phyloP scores from a whole-genome alignment of 2,113 vertebrate genomes.

The Corythornis vintsioides region DNA sequence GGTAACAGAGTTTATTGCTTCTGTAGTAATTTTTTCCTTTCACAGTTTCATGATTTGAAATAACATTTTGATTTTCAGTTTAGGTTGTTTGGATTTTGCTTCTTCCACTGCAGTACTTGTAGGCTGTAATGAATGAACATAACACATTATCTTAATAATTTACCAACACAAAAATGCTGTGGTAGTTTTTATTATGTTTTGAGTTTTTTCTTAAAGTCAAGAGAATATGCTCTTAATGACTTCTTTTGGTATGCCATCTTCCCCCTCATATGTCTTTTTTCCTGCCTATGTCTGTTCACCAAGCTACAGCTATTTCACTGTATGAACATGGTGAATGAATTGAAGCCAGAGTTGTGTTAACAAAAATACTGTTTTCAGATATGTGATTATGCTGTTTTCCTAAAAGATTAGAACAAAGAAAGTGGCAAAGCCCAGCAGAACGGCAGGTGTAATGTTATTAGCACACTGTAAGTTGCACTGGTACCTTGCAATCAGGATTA shows the following conservation, averaged over 20 bases:
- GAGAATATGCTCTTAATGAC: neutral
- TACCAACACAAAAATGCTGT: neutral
- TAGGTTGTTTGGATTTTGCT: conserved; percentile 36
- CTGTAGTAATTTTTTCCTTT: conserved; percentile 51
- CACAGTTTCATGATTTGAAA: conserved; percentile 52
- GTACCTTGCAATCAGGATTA: neutral
- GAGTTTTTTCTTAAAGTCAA: neutral
- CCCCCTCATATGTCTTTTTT: neutral
- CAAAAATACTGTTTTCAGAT: neutral
- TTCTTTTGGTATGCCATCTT: neutral
- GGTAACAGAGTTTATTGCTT: conserved; percentile 56
- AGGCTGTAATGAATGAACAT: neutral
- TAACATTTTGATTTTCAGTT: conserved; percentile 56
- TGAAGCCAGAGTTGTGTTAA: neutral
- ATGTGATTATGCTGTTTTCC: neutral
- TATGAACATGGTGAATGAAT: accelerated
- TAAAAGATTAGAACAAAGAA: neutral
- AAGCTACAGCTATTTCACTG: neutral
- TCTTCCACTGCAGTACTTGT: neutral
- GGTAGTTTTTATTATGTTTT: neutral
- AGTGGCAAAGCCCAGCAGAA: neutral
- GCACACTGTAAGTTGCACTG: neutral
- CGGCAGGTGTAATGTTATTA: neutral
- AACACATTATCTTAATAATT: conserved; percentile 27
- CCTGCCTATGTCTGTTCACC: neutral